phyloP scores from a whole-genome alignment of 2,113 vertebrate genomes.

The Isurus oxyrinchus region DNA sequence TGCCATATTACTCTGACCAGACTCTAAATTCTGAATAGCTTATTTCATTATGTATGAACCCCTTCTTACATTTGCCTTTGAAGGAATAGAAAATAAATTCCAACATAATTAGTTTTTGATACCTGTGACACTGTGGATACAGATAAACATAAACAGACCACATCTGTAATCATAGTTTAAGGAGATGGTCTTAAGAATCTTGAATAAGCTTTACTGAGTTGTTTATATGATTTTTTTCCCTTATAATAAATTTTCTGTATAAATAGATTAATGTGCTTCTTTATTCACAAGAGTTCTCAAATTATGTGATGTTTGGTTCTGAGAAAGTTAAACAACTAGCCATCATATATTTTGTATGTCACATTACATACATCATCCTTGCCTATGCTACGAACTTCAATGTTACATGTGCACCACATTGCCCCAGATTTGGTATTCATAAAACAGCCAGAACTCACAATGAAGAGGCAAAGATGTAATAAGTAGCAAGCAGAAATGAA shows the following conservation, averaged over 20 bases:
- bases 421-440: not conserved
- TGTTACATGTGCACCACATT: not conserved
- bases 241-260: not conserved
- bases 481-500: constrained; percentile 2
- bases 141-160: not conserved
- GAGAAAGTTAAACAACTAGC: not conserved
- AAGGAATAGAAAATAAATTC: not conserved
- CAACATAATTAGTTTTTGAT: not conserved
- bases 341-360: not conserved
- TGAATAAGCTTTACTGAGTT: not conserved
- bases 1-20: not conserved
- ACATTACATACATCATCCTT: not conserved
- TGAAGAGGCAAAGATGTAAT: not conserved
- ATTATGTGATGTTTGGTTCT: not conserved
- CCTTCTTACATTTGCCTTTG: not conserved
- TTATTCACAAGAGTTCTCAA: not conserved
- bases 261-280: not conserved
- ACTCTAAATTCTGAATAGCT: not conserved
- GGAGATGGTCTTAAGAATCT: not conserved
- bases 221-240: not conserved
- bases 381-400: not conserved
- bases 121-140: not conserved
- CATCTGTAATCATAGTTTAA: not conserved
- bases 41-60: not conserved
- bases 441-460: not conserved